Evolutionary conservation across 2,797 vertebrate genomes (phyloP), one percentile per base, ranked within the genome.

Genomic region (Aphelocoma californica): DNA sequence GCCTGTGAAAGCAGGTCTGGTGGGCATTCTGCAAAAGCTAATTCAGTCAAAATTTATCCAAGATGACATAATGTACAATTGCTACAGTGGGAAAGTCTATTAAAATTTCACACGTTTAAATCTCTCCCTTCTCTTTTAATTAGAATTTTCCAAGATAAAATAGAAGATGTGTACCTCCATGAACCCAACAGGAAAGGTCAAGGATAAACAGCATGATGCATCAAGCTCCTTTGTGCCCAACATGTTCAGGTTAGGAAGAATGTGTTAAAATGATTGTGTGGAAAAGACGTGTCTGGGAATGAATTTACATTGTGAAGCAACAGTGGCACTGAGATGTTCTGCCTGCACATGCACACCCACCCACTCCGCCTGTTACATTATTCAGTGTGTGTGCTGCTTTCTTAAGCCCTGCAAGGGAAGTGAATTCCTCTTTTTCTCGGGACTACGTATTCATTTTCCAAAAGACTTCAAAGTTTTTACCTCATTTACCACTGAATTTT

Each of bases 21-120:
- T 97, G 92, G 95, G 95, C 91, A 96, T 96, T 97, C 95, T 95
- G 91, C 80, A 94, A 96, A 97, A 97, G 72, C 77, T 21, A 23
- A 94, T 97, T 96, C 87, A 94, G 91, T 96, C 70, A 66, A 96
- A 96, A 96, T 92, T 96, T 93, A 93, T 95, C 86, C 94, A 97
- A 90, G 66, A 86, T 88, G 88, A 97, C 89, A 85, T 88, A 91
- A 77, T 40, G 67, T 80, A 94, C 80, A 92, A 90, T 78, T 75
- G 80, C 38, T 92, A 72, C 72, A 44, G 40, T 77, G 60, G 92
- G 40, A 77, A 81, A 92, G 45, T 89, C 88, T 86, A 77, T 82
- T 88, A 92, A 96, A 95, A 95, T 90, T 93, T 96, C 90, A 96
- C 92, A 95, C 80, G 10, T 92, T 94, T 81, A 84, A 95, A 64